Evolutionary conservation across 2,888 invertebrate genomes (phyloP).

Genomic region (Cetonia aurata): DNA sequence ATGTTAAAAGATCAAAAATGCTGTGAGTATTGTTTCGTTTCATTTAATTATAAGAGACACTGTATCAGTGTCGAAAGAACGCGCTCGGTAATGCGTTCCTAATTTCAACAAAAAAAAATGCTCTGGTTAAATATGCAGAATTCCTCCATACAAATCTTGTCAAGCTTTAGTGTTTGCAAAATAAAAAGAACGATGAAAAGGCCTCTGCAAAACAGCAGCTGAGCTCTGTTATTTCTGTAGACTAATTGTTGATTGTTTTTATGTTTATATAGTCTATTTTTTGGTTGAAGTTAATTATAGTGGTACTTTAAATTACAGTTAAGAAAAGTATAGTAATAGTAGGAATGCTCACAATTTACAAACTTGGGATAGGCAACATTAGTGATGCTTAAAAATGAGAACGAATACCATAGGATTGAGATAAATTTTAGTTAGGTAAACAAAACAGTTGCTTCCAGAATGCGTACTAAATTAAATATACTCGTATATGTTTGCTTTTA

Average conservation of each 20-base stretch:
- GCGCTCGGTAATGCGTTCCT: slow-evolving; percentile 11
- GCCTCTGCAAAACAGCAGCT: slow-evolving; percentile 57
- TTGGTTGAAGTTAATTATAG: slow-evolving; percentile 66
- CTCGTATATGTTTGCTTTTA: slow-evolving; percentile 22
- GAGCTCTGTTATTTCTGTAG: slow-evolving; percentile 64
- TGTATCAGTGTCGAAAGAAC: slow-evolving; percentile 46
- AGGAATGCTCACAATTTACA: slow-evolving; percentile 53
- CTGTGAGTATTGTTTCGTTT: slow-evolving; percentile 2
- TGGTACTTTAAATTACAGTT: slow-evolving; percentile 57
- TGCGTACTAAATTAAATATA: slow-evolving; percentile 42
- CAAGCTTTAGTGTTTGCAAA: slow-evolving; percentile 52
- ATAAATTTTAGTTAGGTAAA: slow-evolving; percentile 35
- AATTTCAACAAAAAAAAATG: not conserved
- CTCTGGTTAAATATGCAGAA: slow-evolving; percentile 34
- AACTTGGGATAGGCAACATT: slow-evolving; percentile 43
- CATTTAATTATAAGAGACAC: slow-evolving; percentile 24
- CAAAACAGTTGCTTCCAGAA: slow-evolving; percentile 44
- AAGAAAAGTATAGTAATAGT: slow-evolving; percentile 50
- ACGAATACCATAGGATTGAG: slow-evolving; percentile 37
- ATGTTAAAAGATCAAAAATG: slow-evolving; percentile 13
- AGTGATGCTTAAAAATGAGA: slow-evolving; percentile 46
- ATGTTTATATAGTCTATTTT: slow-evolving; percentile 68
- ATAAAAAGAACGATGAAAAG: slow-evolving; percentile 49
- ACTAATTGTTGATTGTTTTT: slow-evolving; percentile 68
- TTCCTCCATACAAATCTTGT: slow-evolving; percentile 38